Evolutionary conservation across 2,888 invertebrate genomes (phyloP).

Genomic region (Chalcosyrphus nemorum): DNA sequence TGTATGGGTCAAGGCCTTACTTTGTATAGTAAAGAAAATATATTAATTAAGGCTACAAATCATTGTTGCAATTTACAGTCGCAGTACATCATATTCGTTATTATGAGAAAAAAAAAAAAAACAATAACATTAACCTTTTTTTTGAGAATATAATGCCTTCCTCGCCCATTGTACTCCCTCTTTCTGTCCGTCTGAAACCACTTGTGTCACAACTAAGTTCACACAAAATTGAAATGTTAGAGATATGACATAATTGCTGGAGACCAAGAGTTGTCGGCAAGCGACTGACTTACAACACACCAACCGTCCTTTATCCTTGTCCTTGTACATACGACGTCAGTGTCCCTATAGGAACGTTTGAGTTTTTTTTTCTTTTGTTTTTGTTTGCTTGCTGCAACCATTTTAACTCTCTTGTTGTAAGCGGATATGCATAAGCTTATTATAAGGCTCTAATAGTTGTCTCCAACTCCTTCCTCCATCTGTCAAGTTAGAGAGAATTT

Average conservation of each 20-base stretch:
- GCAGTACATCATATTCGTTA: background rate
- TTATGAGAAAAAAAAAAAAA: background rate
- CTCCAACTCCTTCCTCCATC: background rate
- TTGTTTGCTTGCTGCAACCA: constrained; percentile 22
- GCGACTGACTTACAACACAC: constrained; percentile 36
- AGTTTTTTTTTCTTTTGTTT: constrained; percentile 3
- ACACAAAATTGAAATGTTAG: constrained; percentile 54
- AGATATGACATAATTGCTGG: constrained; percentile 61
- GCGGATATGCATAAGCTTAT: constrained; percentile 65
- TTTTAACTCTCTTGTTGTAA: constrained; percentile 37
- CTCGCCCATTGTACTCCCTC: background rate
- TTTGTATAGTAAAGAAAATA: background rate
- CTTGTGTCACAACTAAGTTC: constrained; percentile 32
- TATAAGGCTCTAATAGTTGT: constrained; percentile 59
- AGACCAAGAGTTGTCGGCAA: constrained; percentile 43
- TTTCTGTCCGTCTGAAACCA: background rate
- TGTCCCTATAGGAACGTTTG: constrained; percentile 19
- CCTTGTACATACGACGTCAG: constrained; percentile 47
- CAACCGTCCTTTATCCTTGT: constrained; percentile 37
- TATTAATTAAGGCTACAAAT: background rate
- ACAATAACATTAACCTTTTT: constrained; percentile 6
- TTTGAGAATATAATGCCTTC: background rate
- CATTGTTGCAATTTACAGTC: background rate
- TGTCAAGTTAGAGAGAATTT: constrained; percentile 1
- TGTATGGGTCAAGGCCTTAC: background rate